Evolutionary conservation across 2,113 vertebrate species (phyloP), one percentile per base, ranked within the genome.

Genomic region (Chaetops frenatus): DNA sequence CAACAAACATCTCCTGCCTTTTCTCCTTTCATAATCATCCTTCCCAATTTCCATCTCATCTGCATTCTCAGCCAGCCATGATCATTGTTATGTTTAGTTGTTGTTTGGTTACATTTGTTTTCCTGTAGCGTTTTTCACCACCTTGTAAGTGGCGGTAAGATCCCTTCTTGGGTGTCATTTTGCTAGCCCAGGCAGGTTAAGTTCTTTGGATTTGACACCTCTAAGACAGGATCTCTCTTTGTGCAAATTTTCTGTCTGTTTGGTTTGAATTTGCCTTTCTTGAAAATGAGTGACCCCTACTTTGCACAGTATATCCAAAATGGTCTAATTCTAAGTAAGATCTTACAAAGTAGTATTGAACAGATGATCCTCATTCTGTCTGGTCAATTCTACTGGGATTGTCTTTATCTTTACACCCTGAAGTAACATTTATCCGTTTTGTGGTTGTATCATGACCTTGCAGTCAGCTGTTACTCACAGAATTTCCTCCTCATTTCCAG

Each of bases 361-460:
- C 17, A 66, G 28, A 22, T 1, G 0, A 31, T 80, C 44, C 16
- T 38, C 54, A 29, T 27, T 87, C 54, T 57, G 12, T 44, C 71
- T 54, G 11, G 35, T 64, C 4, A 0, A 11, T 60, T 48, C 53
- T 85, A 0, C 23, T 62, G 42, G 36, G 25, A 35, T 61, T 38
- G 9, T 56, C 33, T 51, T 53, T 48, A 19, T 48, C 72, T 82
- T 90, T 70, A 33, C 38, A 42, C 38, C 54, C 29, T 50, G 6
- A 48, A 76, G 28, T 71, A n/a, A 9, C 13, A 4, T 45, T 69
- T 82, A 14, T 25, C 25, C 0, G 0, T 57, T 80, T 23, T 12
- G 2, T 35, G 45, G 28, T 58, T 36, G 18, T 62, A 9, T 54
- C 23, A 8, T 35, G 9, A 27, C 45, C 25, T 42, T 45, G 20